Percentiles rank a stretch among this genome's conserved stretches.
Evolutionary conservation across 2,888 invertebrate genomes (phyloP).

Genomic region (Hemicrepidius hirtus): DNA sequence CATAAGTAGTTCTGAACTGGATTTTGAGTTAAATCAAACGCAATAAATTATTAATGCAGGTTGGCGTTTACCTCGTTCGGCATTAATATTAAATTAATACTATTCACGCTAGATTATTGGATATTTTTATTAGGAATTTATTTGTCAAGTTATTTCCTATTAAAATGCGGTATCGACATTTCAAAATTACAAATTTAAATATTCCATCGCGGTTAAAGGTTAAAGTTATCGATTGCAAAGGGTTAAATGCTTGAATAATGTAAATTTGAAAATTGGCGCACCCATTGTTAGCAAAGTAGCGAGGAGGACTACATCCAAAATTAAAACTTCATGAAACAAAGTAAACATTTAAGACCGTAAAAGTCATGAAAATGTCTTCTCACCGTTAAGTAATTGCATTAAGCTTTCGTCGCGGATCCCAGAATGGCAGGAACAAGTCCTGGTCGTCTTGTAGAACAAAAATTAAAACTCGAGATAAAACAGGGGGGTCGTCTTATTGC

Average conservation of each 20-base stretch:
- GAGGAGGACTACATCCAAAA: background rate
- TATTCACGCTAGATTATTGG: background rate
- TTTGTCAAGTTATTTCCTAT: no score
- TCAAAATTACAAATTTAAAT: no score
- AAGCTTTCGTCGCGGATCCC: conserved; percentile 17
- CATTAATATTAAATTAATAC: background rate
- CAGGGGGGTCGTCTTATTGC: conserved; percentile 5
- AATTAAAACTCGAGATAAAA: conserved; percentile 18
- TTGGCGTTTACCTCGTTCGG: background rate
- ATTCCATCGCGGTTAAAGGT: no score
- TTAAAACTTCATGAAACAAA: conserved; percentile 26
- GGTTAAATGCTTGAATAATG: background rate
- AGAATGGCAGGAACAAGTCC: conserved; percentile 11
- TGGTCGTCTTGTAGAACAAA: conserved; percentile 18
- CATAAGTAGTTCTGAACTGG: background rate
- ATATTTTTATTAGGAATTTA: background rate
- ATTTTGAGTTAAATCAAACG: conserved; percentile 3
- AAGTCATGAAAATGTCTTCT: conserved; percentile 26
- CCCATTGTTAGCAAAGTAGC: background rate
- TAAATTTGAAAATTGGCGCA: conserved; percentile 1
- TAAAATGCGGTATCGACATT: no score
- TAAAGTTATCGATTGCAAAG: no score
- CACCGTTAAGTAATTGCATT: conserved; percentile 25
- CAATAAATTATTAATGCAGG: background rate
- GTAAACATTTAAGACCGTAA: conserved; percentile 18